Evolutionary conservation across 2,113 vertebrate genomes (phyloP), one percentile per base, ranked within the genome.

Genomic region (Pedionomus torquatus): DNA sequence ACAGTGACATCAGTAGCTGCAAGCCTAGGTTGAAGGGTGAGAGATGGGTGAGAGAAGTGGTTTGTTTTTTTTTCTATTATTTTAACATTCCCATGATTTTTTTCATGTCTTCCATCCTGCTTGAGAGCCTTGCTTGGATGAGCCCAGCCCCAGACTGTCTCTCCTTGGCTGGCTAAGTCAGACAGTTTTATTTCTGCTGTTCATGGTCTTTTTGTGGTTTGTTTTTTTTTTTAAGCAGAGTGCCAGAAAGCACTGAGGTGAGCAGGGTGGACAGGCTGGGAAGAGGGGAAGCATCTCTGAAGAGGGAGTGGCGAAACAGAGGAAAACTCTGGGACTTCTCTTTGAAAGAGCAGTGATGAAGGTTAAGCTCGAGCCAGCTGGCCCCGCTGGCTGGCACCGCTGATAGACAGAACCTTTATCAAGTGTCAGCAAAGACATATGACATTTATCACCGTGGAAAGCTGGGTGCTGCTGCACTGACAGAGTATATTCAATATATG

Each of bases 391-490:
- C 96, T 97, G 90, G 48, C 72, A 54, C 26, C 1, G 25, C 69
- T 86, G 84, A 94, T 96, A 60, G 95, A 79, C 83, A 84, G 92
- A 96, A 98, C 93, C 97, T 98, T 98, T 97, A 95, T 97, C 96
- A 96, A 96, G 97, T 97, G 97, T 96, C 97, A 97, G 94, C 83
- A 65, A 58, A 94, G 94, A 89, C 94, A 93, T 76, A 94, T 98
- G 98, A 96, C 97, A 97, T 98, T 98, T 98, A 93, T 98, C 97
- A 97, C 77, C 1, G 23, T 33, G 79, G 89, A 96, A 52, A 72
- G 90, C 68, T 5, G 7, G 15, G 70, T 95, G 79, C 95, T 82
- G 82, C 93, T 80, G 88, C 85, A 69, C 91, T 98, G 98, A 95
- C 97, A 97, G 91, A 54, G 60, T 41, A 37, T 80, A 95, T 95